Evolutionary conservation across 1,140 invertebrate species (phyloP), one percentile per base, ranked within the genome.

Genomic region (Melipona quadrifasciata): DNA sequence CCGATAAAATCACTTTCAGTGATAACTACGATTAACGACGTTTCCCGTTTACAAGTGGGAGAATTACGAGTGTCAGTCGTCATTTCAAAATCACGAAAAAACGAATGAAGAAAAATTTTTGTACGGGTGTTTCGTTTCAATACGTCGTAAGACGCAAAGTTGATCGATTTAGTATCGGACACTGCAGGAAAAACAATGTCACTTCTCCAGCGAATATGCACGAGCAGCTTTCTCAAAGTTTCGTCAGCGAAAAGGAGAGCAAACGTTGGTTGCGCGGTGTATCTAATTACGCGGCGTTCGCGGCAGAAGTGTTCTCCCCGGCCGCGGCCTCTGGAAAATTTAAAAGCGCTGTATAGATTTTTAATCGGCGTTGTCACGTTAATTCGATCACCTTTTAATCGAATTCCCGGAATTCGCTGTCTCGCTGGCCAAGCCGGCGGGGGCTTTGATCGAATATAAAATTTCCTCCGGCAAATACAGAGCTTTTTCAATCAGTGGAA

Each of bases 391-490:
- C 47, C 73, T 27, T 82, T 82, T 68, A 82, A 82, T 82, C 64
- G 64, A 82, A 82, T 82, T 68, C 64, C 64, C 58, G 53, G 81
- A 24, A 77, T 57, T 27, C 31, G 39, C 53, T 65, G 81, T 68
- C 81, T 77, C 64, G 75, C 70, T 74, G 70, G 64, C 21, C 55
- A 31, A 47, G 27, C 24, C 47, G 21, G 24, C 34, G 39, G 39
- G 0, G 39, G 53, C 27, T 84, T 71, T 84, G 82, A 64, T 84
- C 76, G 55, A 71, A 61, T 79, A 79, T 79, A 84, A 79, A 78
- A 84, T 84, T 84, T 83, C 74, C 68, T 24, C 76, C 21, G 75
- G 57, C 75, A 61, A 84, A 84, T 72, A 84, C 82, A 79, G 55
- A 79, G 75, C 68, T 79, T 84, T 84, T 78, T 68, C 82, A 79